Evolutionary conservation across 2,888 invertebrate species (phyloP), one percentile per base, ranked within the genome.

Genomic region (Parasteatoda lunata): DNA sequence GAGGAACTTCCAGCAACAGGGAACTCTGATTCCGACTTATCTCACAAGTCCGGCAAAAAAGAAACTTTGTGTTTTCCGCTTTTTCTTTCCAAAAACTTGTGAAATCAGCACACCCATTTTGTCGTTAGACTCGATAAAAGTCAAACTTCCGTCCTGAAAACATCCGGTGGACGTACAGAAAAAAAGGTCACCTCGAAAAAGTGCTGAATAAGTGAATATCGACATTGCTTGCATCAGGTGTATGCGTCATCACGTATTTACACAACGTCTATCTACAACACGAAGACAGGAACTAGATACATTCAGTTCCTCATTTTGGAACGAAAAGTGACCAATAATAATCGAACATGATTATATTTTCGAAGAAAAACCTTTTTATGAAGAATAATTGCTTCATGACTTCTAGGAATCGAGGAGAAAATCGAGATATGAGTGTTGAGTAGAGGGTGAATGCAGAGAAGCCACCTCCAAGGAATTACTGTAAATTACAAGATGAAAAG

Each of bases 81-180:
- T 80, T 80, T 86, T 64, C 76, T 76, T 70, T 68, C 52, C 80
- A 86, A 86, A 86, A 80, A 71, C 73, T 66, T 68, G 54, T 76
- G 68, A 86, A 80, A 77, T 76, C 65, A 71, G 76, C 76, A 70
- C 71, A 80, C 80, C 73, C 54, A 48, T 86, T 80, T 70, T 70
- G 71, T 79, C 75, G 68, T 71, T 59, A 79, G 65, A 75, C 79
- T 70, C 71, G 80, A 86, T 80, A 85, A 86, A 86, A 80, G 85
- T 80, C 85, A 86, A 79, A 71, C 85, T 86, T 86, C 85, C 85
- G 80, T 86, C 85, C 85, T 86, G 85, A 77, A 80, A 69, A 77
- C 85, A 80, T 86, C 85, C 85, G 85, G 85, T 86, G 85, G 85
- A 86, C 85, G 80, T 80, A 71, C 76, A 76, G 80, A 80, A 86